A percentile compares a stretch with the other conserved stretches of the same genome.
These are phyloP conservation scores for Australoheros facetus DNA, from an alignment of 2,797 vertebrate genomes.

Conservation along the genomic window DNA sequence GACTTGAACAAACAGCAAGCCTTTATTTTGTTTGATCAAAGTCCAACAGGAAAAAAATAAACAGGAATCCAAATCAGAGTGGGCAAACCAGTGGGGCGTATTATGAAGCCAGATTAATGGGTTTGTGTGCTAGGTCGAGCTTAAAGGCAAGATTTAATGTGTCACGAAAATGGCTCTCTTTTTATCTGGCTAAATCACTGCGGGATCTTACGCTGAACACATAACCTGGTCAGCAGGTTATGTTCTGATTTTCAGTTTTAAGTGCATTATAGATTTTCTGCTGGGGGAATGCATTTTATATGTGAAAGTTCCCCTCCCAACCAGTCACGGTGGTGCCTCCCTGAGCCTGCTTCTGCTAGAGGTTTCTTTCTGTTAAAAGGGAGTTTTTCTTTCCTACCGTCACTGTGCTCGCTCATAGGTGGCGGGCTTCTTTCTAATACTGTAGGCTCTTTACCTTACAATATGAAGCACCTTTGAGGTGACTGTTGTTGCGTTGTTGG, in stretches of 20 bases:
- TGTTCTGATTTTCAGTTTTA: background rate
- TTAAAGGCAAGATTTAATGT: background rate
- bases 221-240: background rate
- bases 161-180: background rate
- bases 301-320: background rate
- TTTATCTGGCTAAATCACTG: background rate
- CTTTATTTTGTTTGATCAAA: background rate
- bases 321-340: background rate
- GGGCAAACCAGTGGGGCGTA: background rate
- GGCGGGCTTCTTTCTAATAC: background rate
- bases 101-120: background rate
- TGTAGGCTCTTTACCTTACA: background rate
- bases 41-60: background rate
- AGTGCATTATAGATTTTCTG: background rate
- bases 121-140: no score
- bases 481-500: background rate
- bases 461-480: background rate
- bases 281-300: background rate
- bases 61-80: background rate
- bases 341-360: background rate
- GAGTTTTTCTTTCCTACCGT: background rate
- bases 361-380: background rate
- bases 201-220: background rate
- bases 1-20: background rate
- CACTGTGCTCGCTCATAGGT: background rate